Percentiles rank a stretch among this genome's conserved stretches.
Evolutionary conservation across 2,113 vertebrate genomes (phyloP).

Genomic region (Heteronetta atricapilla): DNA sequence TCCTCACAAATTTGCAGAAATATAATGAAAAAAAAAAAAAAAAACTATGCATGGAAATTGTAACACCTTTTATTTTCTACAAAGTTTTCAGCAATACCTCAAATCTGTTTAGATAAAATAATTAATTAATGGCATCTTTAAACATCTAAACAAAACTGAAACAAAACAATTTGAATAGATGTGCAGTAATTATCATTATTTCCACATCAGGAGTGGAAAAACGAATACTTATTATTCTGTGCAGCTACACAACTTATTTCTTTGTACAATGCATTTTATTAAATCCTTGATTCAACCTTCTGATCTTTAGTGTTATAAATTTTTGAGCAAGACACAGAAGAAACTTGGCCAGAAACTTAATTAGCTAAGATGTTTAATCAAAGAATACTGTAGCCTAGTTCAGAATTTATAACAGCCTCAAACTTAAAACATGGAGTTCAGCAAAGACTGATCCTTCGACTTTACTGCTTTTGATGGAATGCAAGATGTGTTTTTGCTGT

Average conservation of each 20-base stretch:
- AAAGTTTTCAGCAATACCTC: constrained; percentile 10
- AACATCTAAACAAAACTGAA: constrained; percentile 43
- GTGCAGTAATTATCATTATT: constrained; percentile 26
- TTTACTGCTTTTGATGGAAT: constrained; percentile 9
- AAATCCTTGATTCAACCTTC: constrained; percentile 70
- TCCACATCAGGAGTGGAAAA: constrained; percentile 20
- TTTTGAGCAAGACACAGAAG: constrained; percentile 35
- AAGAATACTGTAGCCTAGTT: not conserved
- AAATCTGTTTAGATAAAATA: constrained; percentile 39
- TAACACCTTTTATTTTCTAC: not conserved
- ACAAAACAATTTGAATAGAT: constrained; percentile 45
- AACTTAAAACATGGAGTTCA: not conserved
- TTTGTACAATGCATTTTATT: constrained; percentile 64
- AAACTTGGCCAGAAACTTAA: constrained; percentile 47
- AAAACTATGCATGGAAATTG: not conserved
- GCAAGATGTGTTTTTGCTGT: not conserved
- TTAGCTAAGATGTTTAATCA: constrained; percentile 39
- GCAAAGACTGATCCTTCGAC: not conserved
- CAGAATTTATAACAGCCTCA: not conserved
- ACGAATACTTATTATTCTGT: constrained; percentile 53
- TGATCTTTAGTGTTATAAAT: constrained; percentile 67
- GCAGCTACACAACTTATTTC: constrained; percentile 55
- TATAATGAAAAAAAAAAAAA: not conserved
- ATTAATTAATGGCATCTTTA: constrained; percentile 42
- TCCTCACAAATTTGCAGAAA: not conserved